Conservation (phyloP, 2,888 invertebrate species). For the Mamestra brassicae region DNA sequence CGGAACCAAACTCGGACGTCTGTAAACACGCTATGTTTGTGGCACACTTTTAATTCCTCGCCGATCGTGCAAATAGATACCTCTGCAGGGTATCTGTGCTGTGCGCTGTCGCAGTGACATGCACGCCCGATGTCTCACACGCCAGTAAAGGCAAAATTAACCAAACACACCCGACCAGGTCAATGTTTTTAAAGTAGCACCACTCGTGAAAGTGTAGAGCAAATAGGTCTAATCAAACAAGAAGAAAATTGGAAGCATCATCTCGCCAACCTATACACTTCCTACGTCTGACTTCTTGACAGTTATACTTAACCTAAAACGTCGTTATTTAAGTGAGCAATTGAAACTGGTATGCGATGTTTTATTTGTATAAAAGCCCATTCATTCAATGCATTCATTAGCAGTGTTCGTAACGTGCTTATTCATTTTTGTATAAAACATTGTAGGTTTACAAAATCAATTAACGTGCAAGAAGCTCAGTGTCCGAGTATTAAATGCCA, state of each 20-base stretch:
- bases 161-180: slow-evolving; percentile 84
- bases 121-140: slow-evolving; percentile 70
- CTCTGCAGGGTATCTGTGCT: slow-evolving; percentile 66
- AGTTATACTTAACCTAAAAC: slow-evolving; percentile 62
- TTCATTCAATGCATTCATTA: slow-evolving; percentile 18
- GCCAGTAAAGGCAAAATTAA: slow-evolving; percentile 80
- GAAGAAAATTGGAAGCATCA: slow-evolving; percentile 81
- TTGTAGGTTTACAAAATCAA: slow-evolving; percentile 9
- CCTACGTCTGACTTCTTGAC: slow-evolving; percentile 64
- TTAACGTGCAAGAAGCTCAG: slow-evolving; percentile 6
- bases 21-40: slow-evolving; percentile 79
- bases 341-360: slow-evolving; percentile 22
- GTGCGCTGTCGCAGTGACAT: slow-evolving; percentile 68
- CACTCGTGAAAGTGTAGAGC: slow-evolving; percentile 86
- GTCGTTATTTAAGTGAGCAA: slow-evolving; percentile 39
- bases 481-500: slow-evolving; percentile 23
- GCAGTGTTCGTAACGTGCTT: not conserved
- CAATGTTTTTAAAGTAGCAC: slow-evolving; percentile 89
- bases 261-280: slow-evolving; percentile 72
- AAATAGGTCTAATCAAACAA: slow-evolving; percentile 87
- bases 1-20: slow-evolving; percentile 72
- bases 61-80: slow-evolving; percentile 77
- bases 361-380: slow-evolving; percentile 6
- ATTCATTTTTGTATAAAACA: not conserved
- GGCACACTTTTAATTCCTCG: slow-evolving; percentile 83